Evolutionary conservation across 2,888 invertebrate genomes (phyloP), one percentile per base, ranked within the genome.

Genomic region (Diabrotica balteata): DNA sequence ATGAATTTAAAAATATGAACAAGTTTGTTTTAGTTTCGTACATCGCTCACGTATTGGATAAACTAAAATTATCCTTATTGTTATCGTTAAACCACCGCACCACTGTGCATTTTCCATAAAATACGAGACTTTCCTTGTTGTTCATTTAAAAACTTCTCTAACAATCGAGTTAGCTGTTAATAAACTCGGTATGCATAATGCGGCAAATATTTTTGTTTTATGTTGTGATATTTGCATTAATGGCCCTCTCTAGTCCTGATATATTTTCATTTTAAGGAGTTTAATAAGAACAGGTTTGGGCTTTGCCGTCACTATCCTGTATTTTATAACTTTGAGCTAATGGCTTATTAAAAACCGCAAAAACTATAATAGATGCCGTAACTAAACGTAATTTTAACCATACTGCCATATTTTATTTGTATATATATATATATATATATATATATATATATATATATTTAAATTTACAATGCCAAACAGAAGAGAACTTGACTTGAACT

Each of bases 161-260:
- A 59, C 54, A 67, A 63, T 67, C 59, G 47, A 59, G 63, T 67
- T 59, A 60, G 43, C 61, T 61, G 60, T 59, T 59, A 57, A 52
- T 61, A 51, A 46, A 62, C 51, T 53, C 44, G 42, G 62, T 67
- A 49, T 67, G 45, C 59, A 67, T 67, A 67, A 67, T 63, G 67
- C 63, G 49, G 59, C 58, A 59, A 63, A 59, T 52, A 62, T 67
- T 67, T 54, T 54, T 54, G 54, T 54, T 54, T 54, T 65, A 54
- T 59, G 53, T 65, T 65, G 51, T 8, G 32, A 59, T 53, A 49
- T 65, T 59, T 58, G 54, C 59, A 65, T 65, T 65, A 45, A 65
- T 59, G 53, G 53, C 59, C 46, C 53, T 54, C 46, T 59, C 49
- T 59, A 49, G 53, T 59, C 59, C 59, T 58, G 49, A 64, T 58